These are phyloP conservation scores for Malurus alboscapulatus DNA, from an alignment of 2,113 vertebrate species.

Conservation along the genomic window DNA sequence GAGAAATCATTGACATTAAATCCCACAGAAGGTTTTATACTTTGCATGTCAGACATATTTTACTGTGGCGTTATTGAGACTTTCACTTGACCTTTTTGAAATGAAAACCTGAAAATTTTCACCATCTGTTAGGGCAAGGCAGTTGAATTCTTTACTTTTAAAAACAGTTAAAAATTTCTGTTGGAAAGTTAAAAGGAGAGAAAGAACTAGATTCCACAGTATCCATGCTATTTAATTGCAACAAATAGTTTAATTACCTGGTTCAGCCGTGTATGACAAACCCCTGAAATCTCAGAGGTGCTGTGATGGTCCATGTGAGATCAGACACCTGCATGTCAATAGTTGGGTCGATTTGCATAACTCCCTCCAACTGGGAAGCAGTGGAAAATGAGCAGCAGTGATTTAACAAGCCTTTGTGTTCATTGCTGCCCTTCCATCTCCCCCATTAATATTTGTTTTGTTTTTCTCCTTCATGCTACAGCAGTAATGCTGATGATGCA, in stretches of 20 bases:
- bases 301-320: not conserved
- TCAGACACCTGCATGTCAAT: constrained; percentile 35
- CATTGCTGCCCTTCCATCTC: constrained; percentile 30
- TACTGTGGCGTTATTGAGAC: not conserved
- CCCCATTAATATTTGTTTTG: constrained; percentile 52
- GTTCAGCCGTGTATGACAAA: not conserved
- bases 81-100: not conserved
- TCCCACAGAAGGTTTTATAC: not conserved
- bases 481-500: constrained; percentile 63
- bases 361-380: not conserved
- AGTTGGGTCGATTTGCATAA: not conserved
- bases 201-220: not conserved
- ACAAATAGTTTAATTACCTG: constrained; percentile 44
- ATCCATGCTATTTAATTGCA: constrained; percentile 27
- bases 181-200: not conserved
- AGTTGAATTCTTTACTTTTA: not conserved
- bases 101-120: not conserved
- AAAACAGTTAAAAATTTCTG: not conserved
- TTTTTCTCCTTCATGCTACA: constrained; percentile 71
- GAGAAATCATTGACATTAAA: not conserved
- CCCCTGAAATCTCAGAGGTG: not conserved
- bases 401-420: not conserved
- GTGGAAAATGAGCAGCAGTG: not conserved
- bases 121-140: not conserved
- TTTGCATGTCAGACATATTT: not conserved